phyloP scores from a whole-genome alignment of 2,113 vertebrate species.

The mouse (Mus musculus) region DNA sequence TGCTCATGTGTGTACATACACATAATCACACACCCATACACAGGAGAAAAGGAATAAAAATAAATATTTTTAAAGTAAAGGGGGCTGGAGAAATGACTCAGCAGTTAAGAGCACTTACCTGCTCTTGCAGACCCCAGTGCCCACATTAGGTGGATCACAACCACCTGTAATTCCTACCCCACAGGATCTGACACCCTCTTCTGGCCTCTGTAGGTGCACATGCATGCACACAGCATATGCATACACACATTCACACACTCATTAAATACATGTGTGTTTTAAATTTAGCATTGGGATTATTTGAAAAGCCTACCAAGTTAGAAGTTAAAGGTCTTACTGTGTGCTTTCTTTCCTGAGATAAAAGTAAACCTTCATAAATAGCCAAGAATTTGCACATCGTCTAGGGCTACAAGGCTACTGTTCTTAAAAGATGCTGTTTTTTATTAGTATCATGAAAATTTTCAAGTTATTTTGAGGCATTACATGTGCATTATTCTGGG shows the following conservation, averaged over 20 bases:
- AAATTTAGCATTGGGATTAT: background rate
- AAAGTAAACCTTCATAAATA: background rate
- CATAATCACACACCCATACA: background rate
- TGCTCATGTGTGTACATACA: background rate
- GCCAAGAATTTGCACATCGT: background rate
- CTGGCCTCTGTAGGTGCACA: background rate
- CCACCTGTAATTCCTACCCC: background rate
- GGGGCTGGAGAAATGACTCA: background rate
- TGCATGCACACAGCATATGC: background rate
- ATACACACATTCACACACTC: background rate
- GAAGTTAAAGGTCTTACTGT: background rate
- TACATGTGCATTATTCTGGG: background rate
- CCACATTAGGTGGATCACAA: background rate
- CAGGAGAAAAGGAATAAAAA: background rate
- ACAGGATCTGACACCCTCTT: background rate
- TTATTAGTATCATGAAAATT: conserved; percentile 39
- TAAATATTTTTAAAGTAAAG: background rate
- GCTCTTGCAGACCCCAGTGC: background rate
- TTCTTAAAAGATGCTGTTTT: background rate
- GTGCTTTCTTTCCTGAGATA: background rate
- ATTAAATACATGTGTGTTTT: background rate
- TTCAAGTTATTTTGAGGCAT: conserved; percentile 9
- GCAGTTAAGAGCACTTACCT: background rate
- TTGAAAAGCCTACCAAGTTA: background rate
- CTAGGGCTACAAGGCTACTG: background rate